A percentile compares a stretch with the other conserved stretches of the same genome.
Evolutionary conservation across 2,888 invertebrate genomes (phyloP).

Genomic region (Allygus modestus): DNA sequence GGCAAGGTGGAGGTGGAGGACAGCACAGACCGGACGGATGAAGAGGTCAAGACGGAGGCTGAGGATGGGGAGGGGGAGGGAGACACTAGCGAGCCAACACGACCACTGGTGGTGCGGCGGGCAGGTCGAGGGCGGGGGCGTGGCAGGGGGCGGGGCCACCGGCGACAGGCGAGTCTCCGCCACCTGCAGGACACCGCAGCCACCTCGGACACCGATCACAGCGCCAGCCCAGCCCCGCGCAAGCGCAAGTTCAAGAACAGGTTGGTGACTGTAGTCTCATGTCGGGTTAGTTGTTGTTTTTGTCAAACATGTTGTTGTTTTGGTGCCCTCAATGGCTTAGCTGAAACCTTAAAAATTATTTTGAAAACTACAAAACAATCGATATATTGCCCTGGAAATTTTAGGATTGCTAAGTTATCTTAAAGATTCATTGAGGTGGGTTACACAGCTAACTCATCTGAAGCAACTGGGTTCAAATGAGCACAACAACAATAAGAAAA

Average conservation of each 20-base stretch:
- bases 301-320: no score
- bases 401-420: no score
- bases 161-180: neutral
- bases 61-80: conserved; percentile 29
- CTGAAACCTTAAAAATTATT: no score
- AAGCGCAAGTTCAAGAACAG: conserved; percentile 51
- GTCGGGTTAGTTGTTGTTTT: no score
- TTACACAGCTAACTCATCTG: no score
- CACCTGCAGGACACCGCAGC: neutral
- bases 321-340: no score
- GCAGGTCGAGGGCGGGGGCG: conserved; percentile 26
- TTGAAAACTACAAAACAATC: no score
- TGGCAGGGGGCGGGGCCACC: conserved; percentile 41
- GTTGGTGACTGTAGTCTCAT: no score
- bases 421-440: no score
- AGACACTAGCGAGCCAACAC: conserved; percentile 9
- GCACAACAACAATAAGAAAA: no score
- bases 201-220: conserved; percentile 42
- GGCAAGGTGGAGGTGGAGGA: conserved; percentile 45
- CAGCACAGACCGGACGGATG: conserved; percentile 34
- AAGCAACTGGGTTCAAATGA: no score
- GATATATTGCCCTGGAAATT: no score
- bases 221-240: conserved; percentile 38
- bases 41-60: conserved; percentile 36
- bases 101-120: conserved; percentile 45